phyloP scores from a whole-genome alignment of 1,140 invertebrate genomes.

The Conus ventricosus region DNA sequence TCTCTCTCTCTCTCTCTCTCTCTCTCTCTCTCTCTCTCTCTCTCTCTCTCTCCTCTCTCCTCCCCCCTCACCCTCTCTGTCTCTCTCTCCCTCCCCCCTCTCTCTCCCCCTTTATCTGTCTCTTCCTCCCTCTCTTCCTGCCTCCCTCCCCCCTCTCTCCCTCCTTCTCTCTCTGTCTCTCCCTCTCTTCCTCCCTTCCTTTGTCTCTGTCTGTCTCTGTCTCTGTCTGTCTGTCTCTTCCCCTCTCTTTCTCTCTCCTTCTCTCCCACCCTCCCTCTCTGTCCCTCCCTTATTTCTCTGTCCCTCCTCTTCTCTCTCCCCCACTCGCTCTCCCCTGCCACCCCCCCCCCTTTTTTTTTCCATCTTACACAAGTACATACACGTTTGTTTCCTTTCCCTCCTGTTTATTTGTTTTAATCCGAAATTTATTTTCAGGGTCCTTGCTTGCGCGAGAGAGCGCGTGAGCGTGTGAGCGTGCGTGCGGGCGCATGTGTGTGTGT shows the following conservation, averaged over 20 bases:
- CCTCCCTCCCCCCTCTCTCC: not conserved
- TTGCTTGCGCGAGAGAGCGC: not conserved
- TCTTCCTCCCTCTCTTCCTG: slow-evolving; percentile 17
- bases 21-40: not conserved
- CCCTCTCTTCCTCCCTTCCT: slow-evolving; percentile 11
- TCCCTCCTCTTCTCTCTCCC: no score
- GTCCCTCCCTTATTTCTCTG: no score
- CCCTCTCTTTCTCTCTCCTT: no score
- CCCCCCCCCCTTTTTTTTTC: no score
- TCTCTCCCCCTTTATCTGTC: slow-evolving; percentile 29
- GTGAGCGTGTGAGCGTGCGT: not conserved
- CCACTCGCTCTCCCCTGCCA: no score
- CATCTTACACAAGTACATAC: no score
- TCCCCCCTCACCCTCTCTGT: slow-evolving; percentile 29
- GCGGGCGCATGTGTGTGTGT: not conserved
- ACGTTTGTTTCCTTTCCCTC: not conserved
- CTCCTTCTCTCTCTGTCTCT: slow-evolving; percentile 32
- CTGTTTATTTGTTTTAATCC: not conserved
- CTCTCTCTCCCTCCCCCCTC: slow-evolving; percentile 9
- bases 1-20: slow-evolving; percentile 11
- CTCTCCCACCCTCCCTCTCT: no score
- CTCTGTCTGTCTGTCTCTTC: no score
- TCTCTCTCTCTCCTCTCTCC: not conserved
- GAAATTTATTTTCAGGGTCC: not conserved
- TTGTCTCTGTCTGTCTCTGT: no score